Evolutionary conservation across 1,140 invertebrate species (phyloP).

Genomic region (Phenacoccus solenopsis): DNA sequence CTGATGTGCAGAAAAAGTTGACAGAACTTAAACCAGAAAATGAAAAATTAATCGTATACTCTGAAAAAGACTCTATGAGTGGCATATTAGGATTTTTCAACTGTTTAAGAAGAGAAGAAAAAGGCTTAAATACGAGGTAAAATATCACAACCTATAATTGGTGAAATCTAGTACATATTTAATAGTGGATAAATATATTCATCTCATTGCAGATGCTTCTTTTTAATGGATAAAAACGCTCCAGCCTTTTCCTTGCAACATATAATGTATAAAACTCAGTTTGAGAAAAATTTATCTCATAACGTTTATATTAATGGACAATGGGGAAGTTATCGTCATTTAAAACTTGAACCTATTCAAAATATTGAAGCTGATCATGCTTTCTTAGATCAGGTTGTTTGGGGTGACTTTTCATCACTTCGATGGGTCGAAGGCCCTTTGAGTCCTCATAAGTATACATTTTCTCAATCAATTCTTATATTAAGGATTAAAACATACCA

Average conservation of each 20-base stretch:
- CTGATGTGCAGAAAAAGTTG: constrained; percentile 39
- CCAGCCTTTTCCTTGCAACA: constrained; percentile 32
- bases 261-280: constrained; percentile 24
- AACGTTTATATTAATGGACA: constrained; percentile 22
- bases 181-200: no score
- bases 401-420: constrained; percentile 72
- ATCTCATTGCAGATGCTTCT: constrained; percentile 22
- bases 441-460: no score
- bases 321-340: constrained; percentile 45
- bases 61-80: constrained; percentile 46
- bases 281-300: constrained; percentile 38
- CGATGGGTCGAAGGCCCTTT: constrained; percentile 60
- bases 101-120: constrained; percentile 54
- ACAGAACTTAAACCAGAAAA: constrained; percentile 36
- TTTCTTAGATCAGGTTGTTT: constrained; percentile 58
- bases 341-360: constrained; percentile 37
- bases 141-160: no score
- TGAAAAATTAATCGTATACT: constrained; percentile 40
- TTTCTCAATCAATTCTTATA: no score
- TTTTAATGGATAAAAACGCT: constrained; percentile 22
- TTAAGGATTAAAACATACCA: no score
- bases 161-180: no score
- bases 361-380: constrained; percentile 46
- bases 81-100: constrained; percentile 73
- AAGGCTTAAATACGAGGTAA: constrained; percentile 31